Base-by-base conservation (phyloP, 2,888 invertebrate genomes). In the Lithophane ornitopus region DNA sequence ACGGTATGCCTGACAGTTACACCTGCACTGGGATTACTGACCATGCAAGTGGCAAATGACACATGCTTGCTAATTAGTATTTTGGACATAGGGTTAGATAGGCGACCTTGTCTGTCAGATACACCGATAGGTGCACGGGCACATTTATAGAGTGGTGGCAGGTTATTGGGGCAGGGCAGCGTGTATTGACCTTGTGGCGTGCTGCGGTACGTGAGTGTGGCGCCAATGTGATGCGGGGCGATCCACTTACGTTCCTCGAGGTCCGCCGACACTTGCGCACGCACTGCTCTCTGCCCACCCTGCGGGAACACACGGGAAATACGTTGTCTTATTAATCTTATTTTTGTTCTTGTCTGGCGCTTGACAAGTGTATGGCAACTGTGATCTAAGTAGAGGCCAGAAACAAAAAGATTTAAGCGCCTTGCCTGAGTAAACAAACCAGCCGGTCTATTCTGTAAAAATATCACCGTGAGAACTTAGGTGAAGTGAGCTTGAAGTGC, bases 201-300 rank as follows among this genome's bases (percentile, higher is more conserved):
- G 96, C 98, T 98, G 91, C 98, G 97, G 96, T 98, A 98, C 90
- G 98, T 98, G 92, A 98, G 98, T 94, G 98, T 97, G 96, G 98
- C 97, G 95, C 97, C 98, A 93, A 98, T 97, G 95, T 98, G 98
- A 94, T 98, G 98, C 94, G 97, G 97, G 93, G 93, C 96, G 94
- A 97, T 97, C 95, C 97, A 97, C 92, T 97, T 97, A 91, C 97
- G 97, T 97, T 98, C 98, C 95, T 99, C 99, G 95, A 98, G 98
- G 75, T 97, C 97, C 90, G 95, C 96, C 76, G 97, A 97, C 88
- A 98, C 97, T 90, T 98, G 97, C 89, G 98, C 98, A 89, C 98
- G 97, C 85, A 97, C 97, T 70, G 97, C 97, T 88, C 97, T 96
- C 88, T 98, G 97, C 81, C 97, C 96, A 90, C 95, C 96, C 93